A percentile compares a stretch with the other conserved stretches of the same genome.
These are phyloP conservation scores for Neotoma lepida DNA, from an alignment of 2,113 vertebrate genomes.

Conservation along the genomic window DNA sequence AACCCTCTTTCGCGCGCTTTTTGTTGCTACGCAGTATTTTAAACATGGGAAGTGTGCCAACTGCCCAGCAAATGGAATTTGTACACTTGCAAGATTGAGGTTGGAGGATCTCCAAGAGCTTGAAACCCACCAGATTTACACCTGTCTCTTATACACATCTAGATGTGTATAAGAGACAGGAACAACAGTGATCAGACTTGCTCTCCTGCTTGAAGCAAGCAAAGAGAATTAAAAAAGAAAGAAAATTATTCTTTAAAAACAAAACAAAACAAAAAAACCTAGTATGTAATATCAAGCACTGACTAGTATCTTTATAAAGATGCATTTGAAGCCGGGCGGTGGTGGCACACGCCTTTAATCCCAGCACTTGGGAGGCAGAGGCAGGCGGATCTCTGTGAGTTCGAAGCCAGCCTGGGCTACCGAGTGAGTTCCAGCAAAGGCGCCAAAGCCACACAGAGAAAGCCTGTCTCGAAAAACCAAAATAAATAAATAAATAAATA, in stretches of 20 bases:
- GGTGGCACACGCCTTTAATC: too few relatives aligned
- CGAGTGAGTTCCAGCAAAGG: too few relatives aligned
- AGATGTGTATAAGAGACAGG: too few relatives aligned
- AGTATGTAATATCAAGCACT: neutral
- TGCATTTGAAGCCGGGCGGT: too few relatives aligned
- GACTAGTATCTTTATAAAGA: neutral
- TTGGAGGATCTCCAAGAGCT: neutral
- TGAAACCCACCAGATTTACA: neutral
- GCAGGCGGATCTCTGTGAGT: too few relatives aligned
- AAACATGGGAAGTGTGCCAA: neutral
- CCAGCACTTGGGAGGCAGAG: too few relatives aligned
- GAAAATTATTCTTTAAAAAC: neutral
- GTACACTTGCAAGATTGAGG: neutral
- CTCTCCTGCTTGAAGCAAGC: neutral
- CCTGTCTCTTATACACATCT: too few relatives aligned
- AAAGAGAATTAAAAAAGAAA: neutral
- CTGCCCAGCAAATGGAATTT: too few relatives aligned
- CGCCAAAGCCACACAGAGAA: too few relatives aligned
- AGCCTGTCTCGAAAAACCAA: too few relatives aligned
- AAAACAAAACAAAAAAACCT: neutral
- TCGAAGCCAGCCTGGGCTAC: too few relatives aligned
- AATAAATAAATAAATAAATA: too few relatives aligned
- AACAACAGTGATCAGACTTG: neutral
- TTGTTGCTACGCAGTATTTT: neutral
- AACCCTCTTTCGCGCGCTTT: accelerated